Evolutionary conservation across 2,888 invertebrate species (phyloP).

Genomic region (Apoderus coryli): DNA sequence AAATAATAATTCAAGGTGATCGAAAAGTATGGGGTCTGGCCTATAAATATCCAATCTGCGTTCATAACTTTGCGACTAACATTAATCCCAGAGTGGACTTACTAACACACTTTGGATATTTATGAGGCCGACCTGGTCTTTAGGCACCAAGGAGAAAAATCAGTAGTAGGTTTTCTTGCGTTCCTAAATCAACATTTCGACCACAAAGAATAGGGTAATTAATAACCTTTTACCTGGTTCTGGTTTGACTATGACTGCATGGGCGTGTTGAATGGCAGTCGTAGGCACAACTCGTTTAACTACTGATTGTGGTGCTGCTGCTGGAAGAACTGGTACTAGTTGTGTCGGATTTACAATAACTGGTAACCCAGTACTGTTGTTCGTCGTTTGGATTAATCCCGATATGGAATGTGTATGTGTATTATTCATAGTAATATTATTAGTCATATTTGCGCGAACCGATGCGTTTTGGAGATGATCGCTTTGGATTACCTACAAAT

Average conservation of each 20-base stretch:
- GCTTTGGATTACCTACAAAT: slow-evolving; percentile 26
- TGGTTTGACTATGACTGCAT: slow-evolving; percentile 28
- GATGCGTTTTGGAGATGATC: slow-evolving; percentile 26
- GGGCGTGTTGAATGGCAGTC: slow-evolving; percentile 21
- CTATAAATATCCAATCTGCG: no score
- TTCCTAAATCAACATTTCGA: no score
- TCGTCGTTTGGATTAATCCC: slow-evolving; percentile 32
- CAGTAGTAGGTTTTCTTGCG: no score
- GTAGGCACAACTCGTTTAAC: slow-evolving; percentile 27
- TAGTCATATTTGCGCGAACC: slow-evolving; percentile 23
- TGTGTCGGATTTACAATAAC: slow-evolving; percentile 74
- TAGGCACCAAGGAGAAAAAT: no score
- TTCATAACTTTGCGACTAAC: no score
- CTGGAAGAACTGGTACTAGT: slow-evolving; percentile 56
- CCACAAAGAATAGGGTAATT: no score
- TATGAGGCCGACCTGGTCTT: no score
- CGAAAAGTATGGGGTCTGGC: no score
- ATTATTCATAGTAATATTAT: slow-evolving; percentile 18
- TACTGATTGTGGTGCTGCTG: slow-evolving; percentile 28
- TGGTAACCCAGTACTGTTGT: slow-evolving; percentile 33
- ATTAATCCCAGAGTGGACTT: no score
- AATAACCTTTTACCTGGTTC: slow-evolving; percentile 29
- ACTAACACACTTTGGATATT: no score
- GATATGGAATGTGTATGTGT: slow-evolving; percentile 26
- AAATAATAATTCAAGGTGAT: no score